Conservation (phyloP, 2,888 invertebrate species). For the Drosophila villosipedis region DNA sequence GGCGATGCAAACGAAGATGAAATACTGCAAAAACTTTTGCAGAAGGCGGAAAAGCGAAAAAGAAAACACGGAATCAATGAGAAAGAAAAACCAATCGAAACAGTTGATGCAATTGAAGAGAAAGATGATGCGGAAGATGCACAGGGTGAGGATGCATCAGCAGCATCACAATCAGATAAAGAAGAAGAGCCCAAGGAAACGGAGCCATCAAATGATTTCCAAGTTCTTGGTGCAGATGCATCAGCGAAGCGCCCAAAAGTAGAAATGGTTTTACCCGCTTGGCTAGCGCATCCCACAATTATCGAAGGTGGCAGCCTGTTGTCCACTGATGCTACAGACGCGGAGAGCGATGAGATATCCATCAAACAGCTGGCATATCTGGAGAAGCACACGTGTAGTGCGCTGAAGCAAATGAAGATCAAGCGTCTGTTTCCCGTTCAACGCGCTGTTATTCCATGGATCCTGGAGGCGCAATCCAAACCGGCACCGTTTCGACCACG, state of each 20-base stretch:
- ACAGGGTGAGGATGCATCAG: conserved; percentile 2
- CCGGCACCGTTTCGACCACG: conserved; percentile 89
- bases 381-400: conserved; percentile 88
- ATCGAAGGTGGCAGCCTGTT: conserved; percentile 87
- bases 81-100: not conserved
- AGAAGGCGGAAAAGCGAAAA: conserved; percentile 87
- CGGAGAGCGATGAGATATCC: conserved; percentile 86
- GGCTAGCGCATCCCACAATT: conserved; percentile 93
- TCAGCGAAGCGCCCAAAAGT: conserved; percentile 88
- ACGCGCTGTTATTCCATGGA: conserved; percentile 91
- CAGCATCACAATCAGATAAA: conserved; percentile 18
- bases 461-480: conserved; percentile 88
- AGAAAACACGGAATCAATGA: conserved; percentile 76
- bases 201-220: conserved; percentile 61
- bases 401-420: conserved; percentile 90
- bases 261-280: conserved; percentile 92
- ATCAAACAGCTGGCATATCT: conserved; percentile 85
- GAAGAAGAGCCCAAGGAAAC: conserved; percentile 6
- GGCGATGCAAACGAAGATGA: conserved; percentile 85
- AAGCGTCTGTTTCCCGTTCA: conserved; percentile 94
- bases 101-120: not conserved
- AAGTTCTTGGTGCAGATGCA: conserved; percentile 88
- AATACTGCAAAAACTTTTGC: conserved; percentile 87
- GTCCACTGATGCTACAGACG: conserved; percentile 86
- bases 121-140: conserved; percentile 22